Percentiles rank a stretch among this genome's conserved stretches.
Conservation (phyloP, 1,140 invertebrate species). For the Hycleus cichorii region DNA sequence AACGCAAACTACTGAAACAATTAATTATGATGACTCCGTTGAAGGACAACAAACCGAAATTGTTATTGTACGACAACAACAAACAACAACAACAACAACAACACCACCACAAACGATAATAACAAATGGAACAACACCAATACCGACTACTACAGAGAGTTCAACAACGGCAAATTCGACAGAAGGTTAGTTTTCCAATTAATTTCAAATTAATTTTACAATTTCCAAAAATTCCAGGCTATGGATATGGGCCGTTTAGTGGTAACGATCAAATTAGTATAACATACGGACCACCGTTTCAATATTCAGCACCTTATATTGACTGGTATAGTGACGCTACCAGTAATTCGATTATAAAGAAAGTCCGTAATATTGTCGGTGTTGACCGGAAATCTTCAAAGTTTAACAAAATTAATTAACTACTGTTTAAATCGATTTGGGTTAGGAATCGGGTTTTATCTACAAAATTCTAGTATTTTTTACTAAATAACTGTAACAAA, state of each 20-base stretch:
- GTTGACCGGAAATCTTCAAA: conserved; percentile 5
- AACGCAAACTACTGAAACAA: not conserved
- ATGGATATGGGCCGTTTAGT: conserved; percentile 35
- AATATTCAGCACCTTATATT: conserved; percentile 23
- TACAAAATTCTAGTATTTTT: too few species aligned
- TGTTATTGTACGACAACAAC: conserved; percentile 5
- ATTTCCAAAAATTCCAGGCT: not conserved
- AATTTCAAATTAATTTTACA: not conserved
- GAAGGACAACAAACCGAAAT: conserved; percentile 9
- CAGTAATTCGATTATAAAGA: conserved; percentile 18
- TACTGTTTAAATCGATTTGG: too few species aligned
- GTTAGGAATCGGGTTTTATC: too few species aligned
- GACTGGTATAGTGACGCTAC: conserved; percentile 21
- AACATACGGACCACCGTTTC: conserved; percentile 31
- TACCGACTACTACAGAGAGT: not conserved
- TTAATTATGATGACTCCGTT: not conserved
- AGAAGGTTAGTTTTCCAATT: not conserved
- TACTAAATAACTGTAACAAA: too few species aligned
- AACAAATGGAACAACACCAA: conserved; percentile 1
- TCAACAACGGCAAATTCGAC: not conserved
- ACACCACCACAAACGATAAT: conserved; percentile 1
- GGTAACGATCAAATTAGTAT: conserved; percentile 36
- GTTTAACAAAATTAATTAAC: too few species aligned
- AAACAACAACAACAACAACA: conserved; percentile 1
- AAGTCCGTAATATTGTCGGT: conserved; percentile 21